Conservation (phyloP, 2,797 vertebrate species). For the Halcyon leucocephala region DNA sequence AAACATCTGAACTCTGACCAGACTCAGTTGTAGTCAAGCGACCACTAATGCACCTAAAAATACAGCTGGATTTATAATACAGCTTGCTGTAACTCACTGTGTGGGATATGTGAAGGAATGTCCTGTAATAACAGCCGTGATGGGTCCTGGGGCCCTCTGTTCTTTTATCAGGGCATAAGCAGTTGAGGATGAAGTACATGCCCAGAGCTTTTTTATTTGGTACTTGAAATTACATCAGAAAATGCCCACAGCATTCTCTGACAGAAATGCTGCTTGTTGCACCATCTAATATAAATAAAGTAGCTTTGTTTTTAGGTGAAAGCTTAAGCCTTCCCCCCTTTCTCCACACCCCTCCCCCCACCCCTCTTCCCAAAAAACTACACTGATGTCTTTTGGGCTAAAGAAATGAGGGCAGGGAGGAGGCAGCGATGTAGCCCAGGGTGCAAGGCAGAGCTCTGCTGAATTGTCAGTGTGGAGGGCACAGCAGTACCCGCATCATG, state of each 20-base stretch:
- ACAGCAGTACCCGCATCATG: neutral
- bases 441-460: neutral
- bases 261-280: neutral
- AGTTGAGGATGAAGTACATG: neutral
- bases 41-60: constrained; percentile 58
- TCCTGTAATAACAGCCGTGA: constrained; percentile 59
- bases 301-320: neutral
- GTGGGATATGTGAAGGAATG: constrained; percentile 64
- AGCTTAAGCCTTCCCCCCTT: neutral
- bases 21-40: constrained; percentile 21
- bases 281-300: neutral
- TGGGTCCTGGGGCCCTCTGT: constrained; percentile 55
- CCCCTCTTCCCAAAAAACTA: neutral
- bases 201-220: neutral
- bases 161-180: constrained; percentile 21
- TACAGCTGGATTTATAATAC: constrained; percentile 55
- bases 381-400: neutral
- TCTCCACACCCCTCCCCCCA: neutral
- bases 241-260: neutral
- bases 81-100: constrained; percentile 8
- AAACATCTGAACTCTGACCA: constrained; percentile 13
- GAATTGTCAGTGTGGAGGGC: accelerated
- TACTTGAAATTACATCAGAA: neutral
- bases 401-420: accelerated
- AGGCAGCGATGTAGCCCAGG: neutral